phyloP scores from a whole-genome alignment of 2,888 invertebrate species.

The Pollenia angustigena region DNA sequence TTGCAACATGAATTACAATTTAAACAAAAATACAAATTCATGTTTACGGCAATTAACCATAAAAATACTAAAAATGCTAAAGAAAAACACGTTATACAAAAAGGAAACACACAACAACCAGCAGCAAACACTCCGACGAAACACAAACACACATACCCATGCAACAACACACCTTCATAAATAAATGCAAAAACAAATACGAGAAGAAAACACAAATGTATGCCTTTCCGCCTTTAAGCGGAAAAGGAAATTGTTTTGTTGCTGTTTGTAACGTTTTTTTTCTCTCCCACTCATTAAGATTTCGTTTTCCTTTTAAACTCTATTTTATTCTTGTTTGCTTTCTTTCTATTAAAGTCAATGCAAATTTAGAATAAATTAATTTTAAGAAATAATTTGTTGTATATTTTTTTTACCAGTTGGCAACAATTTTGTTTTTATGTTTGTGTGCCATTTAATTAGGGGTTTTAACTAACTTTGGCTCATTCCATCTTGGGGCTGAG shows the following conservation, averaged over 20 bases:
- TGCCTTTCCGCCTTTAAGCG: slow-evolving; percentile 54
- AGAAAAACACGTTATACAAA: background rate
- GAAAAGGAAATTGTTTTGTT: slow-evolving; percentile 69
- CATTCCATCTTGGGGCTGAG: too few relatives aligned
- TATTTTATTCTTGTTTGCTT: background rate
- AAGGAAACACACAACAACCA: background rate
- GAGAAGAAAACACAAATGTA: slow-evolving; percentile 33
- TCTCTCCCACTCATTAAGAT: slow-evolving; percentile 17
- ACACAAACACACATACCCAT: background rate
- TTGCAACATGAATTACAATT: background rate
- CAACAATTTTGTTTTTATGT: slow-evolving; percentile 13
- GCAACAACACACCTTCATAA: background rate
- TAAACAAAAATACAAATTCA: slow-evolving; percentile 37
- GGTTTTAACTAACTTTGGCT: slow-evolving; percentile 3
- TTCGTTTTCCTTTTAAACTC: background rate
- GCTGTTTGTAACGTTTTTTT: slow-evolving; percentile 12
- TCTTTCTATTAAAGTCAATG: slow-evolving; percentile 37
- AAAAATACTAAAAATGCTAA: slow-evolving; percentile 54
- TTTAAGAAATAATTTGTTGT: slow-evolving; percentile 37
- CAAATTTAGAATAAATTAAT: slow-evolving; percentile 53
- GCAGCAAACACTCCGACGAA: background rate
- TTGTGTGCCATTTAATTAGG: slow-evolving; percentile 39
- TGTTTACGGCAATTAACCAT: slow-evolving; percentile 67
- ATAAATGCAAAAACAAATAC: slow-evolving; percentile 3
- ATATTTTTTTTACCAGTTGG: background rate